Evolutionary conservation across 2,888 invertebrate genomes (phyloP), one percentile per base, ranked within the genome.

Genomic region (Autographa gamma): DNA sequence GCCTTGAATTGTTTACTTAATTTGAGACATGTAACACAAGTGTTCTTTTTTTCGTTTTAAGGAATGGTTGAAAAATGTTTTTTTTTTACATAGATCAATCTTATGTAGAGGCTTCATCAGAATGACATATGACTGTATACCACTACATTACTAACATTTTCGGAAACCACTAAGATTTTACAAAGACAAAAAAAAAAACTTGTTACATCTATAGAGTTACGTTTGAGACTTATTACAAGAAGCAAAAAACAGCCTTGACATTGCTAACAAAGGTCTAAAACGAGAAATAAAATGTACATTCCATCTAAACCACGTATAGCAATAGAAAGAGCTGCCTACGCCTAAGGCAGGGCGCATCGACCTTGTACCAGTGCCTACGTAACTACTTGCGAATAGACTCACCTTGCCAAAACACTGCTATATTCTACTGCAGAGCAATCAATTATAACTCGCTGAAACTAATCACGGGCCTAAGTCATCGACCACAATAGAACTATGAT

Each of bases 391-490:
- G 80, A 81, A 69, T 76, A 66, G 76, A 76, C 75, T 88, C 80
- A 85, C 87, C 85, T 89, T 89, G 89, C 86, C 88, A 88, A 89
- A 90, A 85, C 75, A 66, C 77, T 60, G 65, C 69, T 74, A 76
- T 64, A 69, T 69, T 63, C 72, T 54, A 73, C 79, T 77, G 76
- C 77, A 79, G 79, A 63, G 56, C 60, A 65, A 79, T 79, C 68
- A 79, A 79, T 79, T 75, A 68, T 56, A 56, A 60, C 60, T 60
- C 43, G 60, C 60, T 71, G 63, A 52, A 56, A 18, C 19, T 62
- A 54, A 59, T 66, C 59, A 32, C 31, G 31, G 54, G 4, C 3
- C 25, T 56, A 25, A 56, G 54, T 56, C 54, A 56, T 56, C 54
- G 19, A 19, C 54, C 8, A 56, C 54, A 56, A 56, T 56, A 56